Evolutionary conservation across 2,888 invertebrate genomes (phyloP).

Genomic region (Schrankia costaestrigalis): DNA sequence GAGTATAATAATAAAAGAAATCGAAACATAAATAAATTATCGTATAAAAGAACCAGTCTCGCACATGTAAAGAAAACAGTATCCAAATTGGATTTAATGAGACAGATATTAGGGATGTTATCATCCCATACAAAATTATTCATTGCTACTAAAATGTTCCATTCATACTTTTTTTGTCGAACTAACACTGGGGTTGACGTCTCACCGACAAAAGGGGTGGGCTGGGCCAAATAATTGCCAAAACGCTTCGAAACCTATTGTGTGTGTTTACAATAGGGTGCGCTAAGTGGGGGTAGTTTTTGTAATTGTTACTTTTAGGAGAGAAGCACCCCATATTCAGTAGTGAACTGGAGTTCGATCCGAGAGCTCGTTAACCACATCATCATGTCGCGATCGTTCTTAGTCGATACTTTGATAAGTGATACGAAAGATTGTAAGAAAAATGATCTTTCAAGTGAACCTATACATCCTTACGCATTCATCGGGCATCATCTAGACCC

Average conservation of each 20-base stretch:
- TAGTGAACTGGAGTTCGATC: conserved; percentile 49
- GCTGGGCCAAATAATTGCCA: conserved; percentile 78
- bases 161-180: conserved; percentile 66
- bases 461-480: conserved; percentile 60
- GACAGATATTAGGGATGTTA: conserved; percentile 76
- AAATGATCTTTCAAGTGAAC: conserved; percentile 60
- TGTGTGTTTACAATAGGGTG: conserved; percentile 76
- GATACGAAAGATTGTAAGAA: conserved; percentile 77
- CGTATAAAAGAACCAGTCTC: conserved; percentile 31
- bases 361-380: conserved; percentile 28
- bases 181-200: conserved; percentile 71
- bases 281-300: conserved; percentile 79
- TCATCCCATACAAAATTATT: conserved; percentile 77
- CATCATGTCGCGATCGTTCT: conserved; percentile 89
- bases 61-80: conserved; percentile 57
- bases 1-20: too few relatives aligned
- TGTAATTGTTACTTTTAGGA: conserved; percentile 73
- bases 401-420: conserved; percentile 89
- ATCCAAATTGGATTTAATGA: conserved; percentile 76
- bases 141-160: conserved; percentile 77
- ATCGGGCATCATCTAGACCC: conserved; percentile 58
- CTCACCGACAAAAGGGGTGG: conserved; percentile 77
- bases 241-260: conserved; percentile 78
- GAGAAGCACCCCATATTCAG: conserved; percentile 60
- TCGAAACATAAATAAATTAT: conserved; percentile 22